A percentile compares a stretch with the other conserved stretches of the same genome.
phyloP scores from a whole-genome alignment of 2,113 vertebrate species.

The Catagonus wagneri region DNA sequence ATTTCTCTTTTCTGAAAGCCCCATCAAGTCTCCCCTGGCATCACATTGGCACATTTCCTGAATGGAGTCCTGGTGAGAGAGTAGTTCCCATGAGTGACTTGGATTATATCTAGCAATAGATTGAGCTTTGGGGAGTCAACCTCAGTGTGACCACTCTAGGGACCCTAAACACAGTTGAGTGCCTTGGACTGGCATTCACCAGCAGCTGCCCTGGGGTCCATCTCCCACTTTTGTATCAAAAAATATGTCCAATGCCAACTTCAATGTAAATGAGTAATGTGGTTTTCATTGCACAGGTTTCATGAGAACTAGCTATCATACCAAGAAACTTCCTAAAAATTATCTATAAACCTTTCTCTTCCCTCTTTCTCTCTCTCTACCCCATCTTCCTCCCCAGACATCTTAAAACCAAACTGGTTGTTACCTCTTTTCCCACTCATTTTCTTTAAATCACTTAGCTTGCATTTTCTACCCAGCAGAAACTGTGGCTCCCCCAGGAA shows the following conservation, averaged over 20 bases:
- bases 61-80: background rate
- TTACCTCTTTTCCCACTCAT: background rate
- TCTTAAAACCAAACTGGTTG: background rate
- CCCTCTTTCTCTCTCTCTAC: constrained; percentile 21
- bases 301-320: background rate
- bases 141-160: background rate
- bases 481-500: background rate
- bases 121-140: background rate
- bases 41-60: constrained; percentile 19
- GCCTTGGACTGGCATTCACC: no score
- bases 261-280: background rate
- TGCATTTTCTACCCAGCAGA: constrained; percentile 15
- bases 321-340: constrained; percentile 57
- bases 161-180: background rate
- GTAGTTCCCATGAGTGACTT: background rate
- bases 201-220: background rate
- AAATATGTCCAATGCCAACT: background rate
- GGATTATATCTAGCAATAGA: background rate
- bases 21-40: background rate
- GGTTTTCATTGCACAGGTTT: background rate
- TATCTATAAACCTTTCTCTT: background rate
- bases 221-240: background rate
- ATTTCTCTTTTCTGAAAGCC: constrained; percentile 2
- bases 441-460: background rate
- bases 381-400: background rate